phyloP scores from a whole-genome alignment of 2,113 vertebrate species.

The Brachyhypopomus occidentalis region DNA sequence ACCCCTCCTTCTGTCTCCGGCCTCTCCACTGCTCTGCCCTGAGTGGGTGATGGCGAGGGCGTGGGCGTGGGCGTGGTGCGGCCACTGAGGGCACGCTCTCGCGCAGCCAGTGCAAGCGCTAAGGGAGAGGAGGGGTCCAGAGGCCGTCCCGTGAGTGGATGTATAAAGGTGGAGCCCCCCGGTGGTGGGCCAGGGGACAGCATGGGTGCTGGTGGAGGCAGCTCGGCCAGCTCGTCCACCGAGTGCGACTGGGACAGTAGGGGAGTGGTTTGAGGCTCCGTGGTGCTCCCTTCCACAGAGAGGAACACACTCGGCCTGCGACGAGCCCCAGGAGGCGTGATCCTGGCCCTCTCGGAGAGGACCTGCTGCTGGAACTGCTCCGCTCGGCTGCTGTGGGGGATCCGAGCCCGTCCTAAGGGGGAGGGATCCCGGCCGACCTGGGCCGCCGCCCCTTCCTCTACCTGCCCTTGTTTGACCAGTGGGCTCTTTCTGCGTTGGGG shows the following conservation, averaged over 20 bases:
- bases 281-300: conserved; percentile 87
- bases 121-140: conserved; percentile 94
- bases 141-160: conserved; percentile 94
- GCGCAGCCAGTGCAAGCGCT: conserved; percentile 93
- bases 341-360: conserved; percentile 74
- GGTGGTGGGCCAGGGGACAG: conserved; percentile 82
- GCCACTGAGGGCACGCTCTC: conserved; percentile 91
- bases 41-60: conserved; percentile 61
- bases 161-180: conserved; percentile 91
- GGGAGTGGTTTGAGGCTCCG: conserved; percentile 80
- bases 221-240: conserved; percentile 90
- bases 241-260: conserved; percentile 91
- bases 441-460: conserved; percentile 77
- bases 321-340: conserved; percentile 67
- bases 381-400: conserved; percentile 80
- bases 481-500: conserved; percentile 96
- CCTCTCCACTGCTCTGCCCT: conserved; percentile 82
- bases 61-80: conserved; percentile 83
- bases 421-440: conserved; percentile 74
- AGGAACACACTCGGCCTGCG: conserved; percentile 94
- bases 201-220: conserved; percentile 91
- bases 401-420: conserved; percentile 71
- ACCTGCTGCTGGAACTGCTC: conserved; percentile 85
- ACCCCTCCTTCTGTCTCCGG: conserved; percentile 83
- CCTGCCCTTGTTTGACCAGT: conserved; percentile 93